A percentile compares a stretch with the other conserved stretches of the same genome.
phyloP scores from a whole-genome alignment of 2,888 invertebrate species.

The Petrolisthes manimaculis region DNA sequence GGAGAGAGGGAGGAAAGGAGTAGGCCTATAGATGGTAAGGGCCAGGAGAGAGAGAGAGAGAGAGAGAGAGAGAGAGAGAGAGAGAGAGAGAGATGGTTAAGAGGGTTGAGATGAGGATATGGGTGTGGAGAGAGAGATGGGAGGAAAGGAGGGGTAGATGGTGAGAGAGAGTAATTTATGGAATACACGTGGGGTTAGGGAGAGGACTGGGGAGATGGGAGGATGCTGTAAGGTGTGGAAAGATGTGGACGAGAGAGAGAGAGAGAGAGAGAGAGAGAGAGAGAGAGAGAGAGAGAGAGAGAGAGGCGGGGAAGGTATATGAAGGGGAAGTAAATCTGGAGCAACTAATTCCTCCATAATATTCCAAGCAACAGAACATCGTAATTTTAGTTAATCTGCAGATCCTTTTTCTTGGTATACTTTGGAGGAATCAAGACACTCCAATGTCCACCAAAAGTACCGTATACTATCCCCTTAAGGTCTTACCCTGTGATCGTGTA shows the following conservation, averaged over 20 bases:
- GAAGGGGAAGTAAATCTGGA: not conserved
- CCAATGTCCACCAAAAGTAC: not conserved
- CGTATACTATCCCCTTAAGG: too few species aligned
- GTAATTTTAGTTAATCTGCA: not conserved
- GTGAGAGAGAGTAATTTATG: not conserved
- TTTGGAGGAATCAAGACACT: too few species aligned
- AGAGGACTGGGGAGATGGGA: not conserved
- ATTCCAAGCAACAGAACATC: too few species aligned
- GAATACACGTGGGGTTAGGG: not conserved
- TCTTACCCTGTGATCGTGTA: too few species aligned
- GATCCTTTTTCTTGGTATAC: too few species aligned
- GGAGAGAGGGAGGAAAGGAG: not conserved
- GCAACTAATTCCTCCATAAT: too few species aligned
- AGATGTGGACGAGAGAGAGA: not conserved
- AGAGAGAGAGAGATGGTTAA: not conserved
- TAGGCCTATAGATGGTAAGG: not conserved
- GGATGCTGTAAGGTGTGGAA: too few species aligned
- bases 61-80: constrained; percentile 17
- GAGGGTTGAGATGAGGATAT: not conserved
- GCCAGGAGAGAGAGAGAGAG: not conserved
- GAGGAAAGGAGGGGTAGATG: not conserved
- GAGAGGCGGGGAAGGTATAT: not conserved
- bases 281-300: constrained; percentile 9
- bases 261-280: not conserved
- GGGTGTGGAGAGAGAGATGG: not conserved